Conservation (phyloP, 2,113 vertebrate species). For the Tachuris rubrigastra region DNA sequence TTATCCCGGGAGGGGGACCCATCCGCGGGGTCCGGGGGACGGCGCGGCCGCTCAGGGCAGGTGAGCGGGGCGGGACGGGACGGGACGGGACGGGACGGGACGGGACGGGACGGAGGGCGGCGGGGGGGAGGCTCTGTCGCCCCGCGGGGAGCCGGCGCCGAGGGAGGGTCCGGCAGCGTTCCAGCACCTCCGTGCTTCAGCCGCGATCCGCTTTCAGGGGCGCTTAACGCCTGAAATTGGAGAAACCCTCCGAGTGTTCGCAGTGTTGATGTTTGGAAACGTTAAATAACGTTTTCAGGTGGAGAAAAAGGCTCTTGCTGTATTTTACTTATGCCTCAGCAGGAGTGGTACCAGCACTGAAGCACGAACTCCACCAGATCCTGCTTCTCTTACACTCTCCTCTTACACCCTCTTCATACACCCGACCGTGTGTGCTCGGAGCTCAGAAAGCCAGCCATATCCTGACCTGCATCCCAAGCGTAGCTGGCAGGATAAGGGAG, state of each 20-base stretch:
- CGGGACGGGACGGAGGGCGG: background rate
- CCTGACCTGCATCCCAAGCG: background rate
- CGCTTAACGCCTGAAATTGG: fast-evolving
- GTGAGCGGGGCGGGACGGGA: background rate
- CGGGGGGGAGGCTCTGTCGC: too few species aligned
- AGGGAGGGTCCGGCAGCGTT: too few species aligned
- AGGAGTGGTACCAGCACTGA: fast-evolving
- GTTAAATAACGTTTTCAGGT: background rate
- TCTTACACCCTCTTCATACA: fast-evolving
- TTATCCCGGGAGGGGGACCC: background rate
- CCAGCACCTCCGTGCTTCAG: background rate
- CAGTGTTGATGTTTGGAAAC: background rate
- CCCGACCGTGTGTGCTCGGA: too few species aligned
- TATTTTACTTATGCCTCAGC: fast-evolving
- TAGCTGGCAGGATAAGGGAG: background rate
- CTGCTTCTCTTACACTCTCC: fast-evolving
- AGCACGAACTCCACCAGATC: too few species aligned
- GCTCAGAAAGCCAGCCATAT: background rate
- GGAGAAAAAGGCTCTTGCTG: background rate
- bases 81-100: background rate
- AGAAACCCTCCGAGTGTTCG: fast-evolving
- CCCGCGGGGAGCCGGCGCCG: too few species aligned
- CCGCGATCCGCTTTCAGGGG: fast-evolving
- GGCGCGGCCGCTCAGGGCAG: background rate
- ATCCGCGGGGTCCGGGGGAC: fast-evolving